phyloP scores from a whole-genome alignment of 2,888 invertebrate genomes.

The Phymatocera aterrima region DNA sequence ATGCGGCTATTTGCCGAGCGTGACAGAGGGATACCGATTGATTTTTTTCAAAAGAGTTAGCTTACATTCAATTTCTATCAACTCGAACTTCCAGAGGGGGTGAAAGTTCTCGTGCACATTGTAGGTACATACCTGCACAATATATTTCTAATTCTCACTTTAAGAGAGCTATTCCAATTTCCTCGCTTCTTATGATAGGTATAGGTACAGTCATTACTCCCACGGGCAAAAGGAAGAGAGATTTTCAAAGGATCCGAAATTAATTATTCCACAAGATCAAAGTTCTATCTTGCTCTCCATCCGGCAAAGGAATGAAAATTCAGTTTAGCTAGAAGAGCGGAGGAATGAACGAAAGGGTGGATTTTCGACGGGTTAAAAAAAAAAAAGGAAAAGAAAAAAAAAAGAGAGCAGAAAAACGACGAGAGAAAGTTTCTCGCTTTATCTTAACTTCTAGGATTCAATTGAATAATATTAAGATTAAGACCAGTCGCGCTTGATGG shows the following conservation, averaged over 20 bases:
- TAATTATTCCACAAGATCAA: slow-evolving; percentile 42
- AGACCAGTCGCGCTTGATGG: slow-evolving; percentile 1
- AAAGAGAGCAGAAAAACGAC: neutral
- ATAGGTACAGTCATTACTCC: slow-evolving; percentile 34
- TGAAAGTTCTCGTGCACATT: neutral
- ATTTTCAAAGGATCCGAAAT: slow-evolving; percentile 39
- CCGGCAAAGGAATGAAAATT: slow-evolving; percentile 42
- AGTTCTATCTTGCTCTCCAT: slow-evolving; percentile 33
- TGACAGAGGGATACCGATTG: slow-evolving; percentile 15
- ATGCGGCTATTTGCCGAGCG: slow-evolving; percentile 28
- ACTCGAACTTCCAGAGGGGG: neutral
- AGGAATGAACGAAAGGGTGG: slow-evolving; percentile 28
- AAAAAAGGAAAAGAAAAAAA: neutral
- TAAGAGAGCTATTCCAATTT: slow-evolving; percentile 23
- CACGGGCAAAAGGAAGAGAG: slow-evolving; percentile 2
- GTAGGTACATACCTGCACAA: neutral
- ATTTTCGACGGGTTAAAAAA: slow-evolving; percentile 5
- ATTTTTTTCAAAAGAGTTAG: slow-evolving; percentile 16
- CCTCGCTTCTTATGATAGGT: slow-evolving; percentile 24
- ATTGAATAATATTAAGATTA: slow-evolving; percentile 25
- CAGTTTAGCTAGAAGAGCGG: slow-evolving; percentile 24
- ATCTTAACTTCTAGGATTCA: slow-evolving; percentile 20
- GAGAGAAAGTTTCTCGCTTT: neutral
- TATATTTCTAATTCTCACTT: slow-evolving; percentile 1
- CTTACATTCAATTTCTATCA: slow-evolving; percentile 4